Evolutionary conservation across 2,888 invertebrate species (phyloP).

Genomic region (Hyposoter didymator): DNA sequence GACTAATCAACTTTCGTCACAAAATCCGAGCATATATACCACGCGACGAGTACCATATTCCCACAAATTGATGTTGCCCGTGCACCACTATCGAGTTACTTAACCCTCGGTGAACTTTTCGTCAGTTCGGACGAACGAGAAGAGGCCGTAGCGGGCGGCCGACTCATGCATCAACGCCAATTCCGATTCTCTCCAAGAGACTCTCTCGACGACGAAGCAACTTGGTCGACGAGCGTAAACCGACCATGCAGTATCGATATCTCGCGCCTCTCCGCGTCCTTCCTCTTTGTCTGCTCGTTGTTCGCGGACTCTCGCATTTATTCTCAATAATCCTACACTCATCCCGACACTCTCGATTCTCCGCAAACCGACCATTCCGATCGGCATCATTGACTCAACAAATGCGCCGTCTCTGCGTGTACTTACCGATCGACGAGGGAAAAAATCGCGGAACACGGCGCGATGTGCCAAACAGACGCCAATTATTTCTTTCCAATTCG

Average conservation of each 20-base stretch:
- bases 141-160: background rate
- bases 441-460: background rate
- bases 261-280: background rate
- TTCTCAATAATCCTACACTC: slow-evolving; percentile 1
- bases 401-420: background rate
- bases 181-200: slow-evolving; percentile 2
- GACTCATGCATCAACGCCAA: background rate
- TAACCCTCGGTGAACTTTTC: slow-evolving; percentile 72
- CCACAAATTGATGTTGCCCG: slow-evolving; percentile 69
- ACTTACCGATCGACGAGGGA: background rate
- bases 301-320: background rate
- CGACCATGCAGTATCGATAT: background rate
- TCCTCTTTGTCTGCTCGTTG: background rate
- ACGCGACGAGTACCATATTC: slow-evolving; percentile 52
- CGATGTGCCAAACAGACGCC: background rate
- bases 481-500: background rate
- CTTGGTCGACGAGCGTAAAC: background rate
- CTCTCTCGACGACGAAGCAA: background rate
- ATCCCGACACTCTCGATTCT: background rate
- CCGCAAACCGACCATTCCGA: background rate
- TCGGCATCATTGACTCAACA: background rate
- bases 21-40: slow-evolving; percentile 72
- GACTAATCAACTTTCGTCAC: slow-evolving; percentile 69
- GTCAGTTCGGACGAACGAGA: slow-evolving; percentile 39
- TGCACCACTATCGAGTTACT: slow-evolving; percentile 73